Conservation (phyloP, 2,888 invertebrate species). For the Chydorus sphaericus region DNA sequence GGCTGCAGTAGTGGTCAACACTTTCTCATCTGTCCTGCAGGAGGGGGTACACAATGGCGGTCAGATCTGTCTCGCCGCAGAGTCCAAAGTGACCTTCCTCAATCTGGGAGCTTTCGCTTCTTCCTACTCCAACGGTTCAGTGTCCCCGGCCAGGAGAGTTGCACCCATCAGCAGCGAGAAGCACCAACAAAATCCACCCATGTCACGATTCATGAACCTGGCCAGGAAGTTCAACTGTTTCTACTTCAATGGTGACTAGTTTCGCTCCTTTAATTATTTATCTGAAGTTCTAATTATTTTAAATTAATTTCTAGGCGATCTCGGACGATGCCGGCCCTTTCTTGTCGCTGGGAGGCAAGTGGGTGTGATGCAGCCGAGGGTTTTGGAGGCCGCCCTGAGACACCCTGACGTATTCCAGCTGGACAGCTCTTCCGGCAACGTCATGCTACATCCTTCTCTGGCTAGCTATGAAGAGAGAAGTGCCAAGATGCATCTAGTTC, state of each 20-base stretch:
- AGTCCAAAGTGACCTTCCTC: slow-evolving; percentile 4
- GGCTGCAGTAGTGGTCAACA: too few species aligned
- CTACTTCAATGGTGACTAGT: slow-evolving; percentile 60
- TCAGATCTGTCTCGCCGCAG: too few species aligned
- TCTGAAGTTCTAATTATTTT: not conserved
- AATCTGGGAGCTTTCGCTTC: not conserved
- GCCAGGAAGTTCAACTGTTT: slow-evolving; percentile 81
- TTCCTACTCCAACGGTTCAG: too few species aligned
- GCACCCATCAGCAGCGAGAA: not conserved
- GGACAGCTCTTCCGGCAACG: slow-evolving; percentile 56
- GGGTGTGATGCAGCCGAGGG: slow-evolving; percentile 70
- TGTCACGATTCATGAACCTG: slow-evolving; percentile 57
- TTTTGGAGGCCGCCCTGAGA: slow-evolving; percentile 59
- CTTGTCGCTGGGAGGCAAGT: slow-evolving; percentile 78
- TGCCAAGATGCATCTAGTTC: slow-evolving; percentile 56
- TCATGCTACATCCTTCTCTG: slow-evolving; percentile 74
- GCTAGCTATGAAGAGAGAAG: slow-evolving; percentile 71
- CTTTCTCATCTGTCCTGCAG: too few species aligned
- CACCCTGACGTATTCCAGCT: slow-evolving; percentile 69
- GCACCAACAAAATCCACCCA: too few species aligned
- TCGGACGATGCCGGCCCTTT: slow-evolving; percentile 67
- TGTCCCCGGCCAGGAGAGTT: slow-evolving; percentile 1
- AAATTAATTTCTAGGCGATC: slow-evolving; percentile 12
- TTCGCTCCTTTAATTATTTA: not conserved
- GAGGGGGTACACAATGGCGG: too few species aligned